Conservation (phyloP, 2,113 vertebrate genomes). For the Psittacus erithacus region DNA sequence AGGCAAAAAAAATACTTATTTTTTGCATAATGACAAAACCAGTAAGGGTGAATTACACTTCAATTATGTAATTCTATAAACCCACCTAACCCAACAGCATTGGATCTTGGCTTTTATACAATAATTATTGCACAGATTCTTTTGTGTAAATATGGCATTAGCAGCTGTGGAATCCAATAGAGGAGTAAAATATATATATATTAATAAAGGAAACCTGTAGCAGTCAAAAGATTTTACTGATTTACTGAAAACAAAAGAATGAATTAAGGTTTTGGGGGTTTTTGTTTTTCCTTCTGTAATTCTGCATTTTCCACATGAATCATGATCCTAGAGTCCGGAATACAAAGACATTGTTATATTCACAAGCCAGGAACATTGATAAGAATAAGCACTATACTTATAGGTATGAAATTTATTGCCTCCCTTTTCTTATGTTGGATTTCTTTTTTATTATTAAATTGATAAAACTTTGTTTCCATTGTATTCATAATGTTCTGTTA, state of each 20-base stretch:
- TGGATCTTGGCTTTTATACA: conserved; percentile 76
- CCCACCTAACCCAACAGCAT: conserved; percentile 42
- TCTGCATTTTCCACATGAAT: conserved; percentile 78
- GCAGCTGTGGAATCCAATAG: conserved; percentile 75
- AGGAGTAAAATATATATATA: conserved; percentile 69
- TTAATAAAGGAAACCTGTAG: conserved; percentile 83
- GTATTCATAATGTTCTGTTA: conserved; percentile 91
- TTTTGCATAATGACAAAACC: conserved; percentile 54
- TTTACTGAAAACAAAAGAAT: conserved; percentile 80
- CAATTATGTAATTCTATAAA: conserved; percentile 61
- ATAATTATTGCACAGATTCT: conserved; percentile 48
- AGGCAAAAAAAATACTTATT: conserved; percentile 52
- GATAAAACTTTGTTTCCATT: conserved; percentile 89
- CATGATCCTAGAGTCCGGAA: conserved; percentile 79
- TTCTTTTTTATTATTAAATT: conserved; percentile 83
- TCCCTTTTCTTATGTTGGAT: conserved; percentile 80
- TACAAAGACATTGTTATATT: conserved; percentile 76
- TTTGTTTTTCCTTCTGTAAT: conserved; percentile 75
- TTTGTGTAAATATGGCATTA: conserved; percentile 77
- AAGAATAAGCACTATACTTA: conserved; percentile 88
- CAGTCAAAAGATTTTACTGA: conserved; percentile 82
- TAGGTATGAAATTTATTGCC: conserved; percentile 83
- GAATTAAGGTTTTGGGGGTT: conserved; percentile 49
- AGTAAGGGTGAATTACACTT: conserved; percentile 41
- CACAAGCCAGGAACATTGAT: conserved; percentile 82